phyloP scores from a whole-genome alignment of 2,113 vertebrate species.

The Hiodon tergisus region DNA sequence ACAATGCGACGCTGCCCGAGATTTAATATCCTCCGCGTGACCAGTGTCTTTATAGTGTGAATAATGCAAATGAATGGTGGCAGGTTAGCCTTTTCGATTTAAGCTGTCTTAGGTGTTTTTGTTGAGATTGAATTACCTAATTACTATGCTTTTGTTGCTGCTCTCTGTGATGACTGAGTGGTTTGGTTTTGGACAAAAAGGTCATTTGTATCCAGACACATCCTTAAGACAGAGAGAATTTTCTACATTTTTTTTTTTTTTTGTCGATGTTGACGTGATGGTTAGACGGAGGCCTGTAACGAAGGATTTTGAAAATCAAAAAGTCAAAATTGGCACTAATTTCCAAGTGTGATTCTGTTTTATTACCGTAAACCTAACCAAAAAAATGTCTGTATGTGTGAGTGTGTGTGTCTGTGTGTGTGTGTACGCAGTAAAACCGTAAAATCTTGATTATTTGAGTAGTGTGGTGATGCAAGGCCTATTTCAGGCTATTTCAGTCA shows the following conservation, averaged over 20 bases:
- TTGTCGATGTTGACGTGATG: not conserved
- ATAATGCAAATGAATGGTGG: constrained; percentile 8
- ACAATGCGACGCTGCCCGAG: not conserved
- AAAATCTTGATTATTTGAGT: too few species aligned
- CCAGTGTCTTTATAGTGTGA: constrained; percentile 13
- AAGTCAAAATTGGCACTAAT: not conserved
- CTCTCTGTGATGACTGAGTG: not conserved
- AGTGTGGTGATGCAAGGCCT: too few species aligned
- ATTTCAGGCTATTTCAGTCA: too few species aligned
- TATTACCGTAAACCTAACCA: constrained; percentile 8
- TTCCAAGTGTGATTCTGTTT: constrained; percentile 8
- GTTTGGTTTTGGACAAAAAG: not conserved
- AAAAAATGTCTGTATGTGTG: too few species aligned
- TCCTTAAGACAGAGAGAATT: not conserved
- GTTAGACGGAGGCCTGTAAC: not conserved
- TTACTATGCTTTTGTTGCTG: constrained; percentile 15
- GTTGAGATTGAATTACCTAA: constrained; percentile 15
- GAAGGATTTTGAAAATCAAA: not conserved
- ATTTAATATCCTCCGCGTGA: constrained; percentile 19
- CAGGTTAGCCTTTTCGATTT: constrained; percentile 9
- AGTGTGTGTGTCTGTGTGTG: too few species aligned
- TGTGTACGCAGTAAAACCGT: too few species aligned
- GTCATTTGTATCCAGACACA: not conserved
- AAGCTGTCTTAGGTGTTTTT: constrained; percentile 5
- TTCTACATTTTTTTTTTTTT: not conserved